Base-by-base conservation (phyloP, 2,888 invertebrate species). In the Xanthia togata region DNA sequence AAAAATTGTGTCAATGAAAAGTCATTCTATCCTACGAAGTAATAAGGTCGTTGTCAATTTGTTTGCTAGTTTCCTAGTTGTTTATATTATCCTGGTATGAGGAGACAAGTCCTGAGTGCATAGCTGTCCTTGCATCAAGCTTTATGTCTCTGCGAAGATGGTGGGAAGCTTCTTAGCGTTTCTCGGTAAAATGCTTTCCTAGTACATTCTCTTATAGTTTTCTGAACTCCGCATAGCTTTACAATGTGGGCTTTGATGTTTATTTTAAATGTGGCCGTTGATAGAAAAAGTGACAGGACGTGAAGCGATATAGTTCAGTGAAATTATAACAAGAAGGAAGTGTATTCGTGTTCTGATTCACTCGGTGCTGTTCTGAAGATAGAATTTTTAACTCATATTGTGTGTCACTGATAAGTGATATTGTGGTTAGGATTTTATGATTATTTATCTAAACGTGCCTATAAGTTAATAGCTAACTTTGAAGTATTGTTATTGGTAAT, bases 101-200 rank as follows among this genome's bases (percentile, higher is more conserved):
- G 83, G 89, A 91, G 81, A 90, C 92, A 91, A 91, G 92, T 89
- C 91, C 91, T 94, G 93, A 95, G 95, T 95, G 94, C 94, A 92
- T 91, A 88, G 92, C 92, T 93, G 93, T 93, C 94, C 91, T 92
- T 91, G 92, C 91, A 90, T 90, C 91, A 90, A 93, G 95, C 94
- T 95, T 95, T 94, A 95, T 93, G 94, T 94, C 93, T 91, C 91
- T 88, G 86, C 90, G 90, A 91, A 90, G 93, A 93, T 92, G 92
- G 90, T 90, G 91, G 90, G 91, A 93, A 94, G 94, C 94, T 93
- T 89, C 95, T 95, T 95, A 95, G 90, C 91, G 93, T 89, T 93
- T 93, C 93, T 90, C 90, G 89, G 93, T 94, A 94, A 95, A 95
- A 95, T 94, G 93, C 90, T 93, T 95, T 94, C 91, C 90, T 91